phyloP scores from a whole-genome alignment of 2,113 vertebrate species.

The Archocentrus centrarchus region DNA sequence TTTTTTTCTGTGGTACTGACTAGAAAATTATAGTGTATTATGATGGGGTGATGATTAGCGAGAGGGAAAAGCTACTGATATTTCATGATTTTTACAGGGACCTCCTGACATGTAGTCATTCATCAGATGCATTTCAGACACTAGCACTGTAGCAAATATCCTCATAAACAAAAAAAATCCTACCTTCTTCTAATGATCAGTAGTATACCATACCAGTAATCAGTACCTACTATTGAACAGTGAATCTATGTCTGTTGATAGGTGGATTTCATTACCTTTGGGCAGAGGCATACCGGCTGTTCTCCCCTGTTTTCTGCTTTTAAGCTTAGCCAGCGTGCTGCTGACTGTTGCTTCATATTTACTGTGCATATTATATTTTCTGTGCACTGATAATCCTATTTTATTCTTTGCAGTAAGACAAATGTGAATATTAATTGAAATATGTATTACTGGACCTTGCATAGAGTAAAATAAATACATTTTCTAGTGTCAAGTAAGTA shows the following conservation, averaged over 20 bases:
- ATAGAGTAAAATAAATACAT: no score
- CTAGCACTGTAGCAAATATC: not conserved
- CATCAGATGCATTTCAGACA: not conserved
- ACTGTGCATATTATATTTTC: not conserved
- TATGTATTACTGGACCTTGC: not conserved
- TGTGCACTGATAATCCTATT: not conserved
- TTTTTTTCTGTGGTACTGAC: not conserved
- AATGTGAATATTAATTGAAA: not conserved
- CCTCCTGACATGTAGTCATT: not conserved
- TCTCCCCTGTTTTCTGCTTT: not conserved
- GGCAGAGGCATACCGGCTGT: not conserved
- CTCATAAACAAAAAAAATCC: not conserved
- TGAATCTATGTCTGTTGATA: not conserved
- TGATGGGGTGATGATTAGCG: not conserved
- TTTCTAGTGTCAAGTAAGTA: no score
- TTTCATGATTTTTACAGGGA: not conserved
- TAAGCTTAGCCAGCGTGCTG: not conserved
- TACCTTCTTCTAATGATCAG: not conserved
- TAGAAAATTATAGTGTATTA: not conserved
- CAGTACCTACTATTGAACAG: not conserved
- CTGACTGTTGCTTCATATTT: not conserved
- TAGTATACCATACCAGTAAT: no score
- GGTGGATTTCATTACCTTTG: not conserved
- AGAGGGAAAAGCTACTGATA: not conserved
- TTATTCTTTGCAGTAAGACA: not conserved